These are phyloP conservation scores for Calliphora vomitoria DNA, from an alignment of 2,888 invertebrate genomes.

Conservation along the genomic window DNA sequence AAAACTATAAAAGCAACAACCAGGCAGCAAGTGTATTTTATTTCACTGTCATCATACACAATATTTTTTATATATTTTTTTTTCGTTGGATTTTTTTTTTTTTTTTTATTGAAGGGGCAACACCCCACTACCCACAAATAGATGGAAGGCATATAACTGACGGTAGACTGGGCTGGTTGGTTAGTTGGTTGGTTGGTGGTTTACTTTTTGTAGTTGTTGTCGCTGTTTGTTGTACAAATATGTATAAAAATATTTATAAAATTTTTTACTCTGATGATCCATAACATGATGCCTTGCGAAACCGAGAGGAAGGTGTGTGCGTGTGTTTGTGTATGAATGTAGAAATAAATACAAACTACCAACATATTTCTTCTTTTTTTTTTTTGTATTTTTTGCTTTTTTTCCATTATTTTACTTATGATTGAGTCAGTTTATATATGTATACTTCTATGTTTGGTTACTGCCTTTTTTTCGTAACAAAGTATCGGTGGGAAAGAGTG, in stretches of 20 bases:
- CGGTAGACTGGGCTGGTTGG: constrained; percentile 39
- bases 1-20: constrained; percentile 14
- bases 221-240: not conserved
- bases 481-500: constrained; percentile 33
- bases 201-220: constrained; percentile 14
- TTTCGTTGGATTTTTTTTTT: constrained; percentile 34
- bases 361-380: constrained; percentile 19
- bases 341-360: constrained; percentile 24
- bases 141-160: constrained; percentile 13
- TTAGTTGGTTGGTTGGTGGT: constrained; percentile 52
- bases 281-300: constrained; percentile 44
- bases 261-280: constrained; percentile 55
- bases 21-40: constrained; percentile 68
- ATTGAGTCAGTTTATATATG: constrained; percentile 22
- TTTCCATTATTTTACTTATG: constrained; percentile 37
- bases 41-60: constrained; percentile 64
- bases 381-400: constrained; percentile 40
- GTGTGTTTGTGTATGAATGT: not conserved
- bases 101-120: constrained; percentile 55
- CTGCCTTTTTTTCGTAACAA: constrained; percentile 52
- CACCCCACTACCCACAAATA: constrained; percentile 67
- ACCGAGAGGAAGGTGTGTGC: constrained; percentile 40
- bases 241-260: not conserved
- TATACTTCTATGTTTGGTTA: constrained; percentile 21
- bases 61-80: constrained; percentile 35